Evolutionary conservation across 2,113 vertebrate genomes (phyloP), one percentile per base, ranked within the genome.

Genomic region (Colistium nudipinnis): DNA sequence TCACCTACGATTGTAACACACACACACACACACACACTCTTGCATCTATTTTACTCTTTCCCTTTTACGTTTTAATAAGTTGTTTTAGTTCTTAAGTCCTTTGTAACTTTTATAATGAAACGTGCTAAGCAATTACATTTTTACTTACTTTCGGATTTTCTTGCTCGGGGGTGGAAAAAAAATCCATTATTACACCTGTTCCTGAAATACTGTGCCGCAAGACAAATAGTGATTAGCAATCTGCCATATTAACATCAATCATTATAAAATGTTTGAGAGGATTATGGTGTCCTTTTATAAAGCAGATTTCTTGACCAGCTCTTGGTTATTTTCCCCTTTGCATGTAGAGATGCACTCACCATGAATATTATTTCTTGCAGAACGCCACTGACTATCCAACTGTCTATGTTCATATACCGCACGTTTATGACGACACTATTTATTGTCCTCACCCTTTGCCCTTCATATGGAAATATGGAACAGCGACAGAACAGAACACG

Each of bases 161-260:
- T 45, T 54, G 39, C n/a, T 55, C 28, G 9, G 45, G 7, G 17
- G 14, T 6, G 5, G 4, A 0, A 17, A 7, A 1, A 3, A 22
- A 17, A 16, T 25, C 35, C 25, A 41, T 70, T 45, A 39, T 28
- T 31, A 30, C 31, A 59, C 47, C 45, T 25, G 16, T 36, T 62
- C 33, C 19, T 39, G 3, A 52, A 59, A 51, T 59, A 59, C 44
- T 13, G 59, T 35, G 70, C 54, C 4, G 4, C 22, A 16, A 52
- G 71, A 36, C 36, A 74, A 65, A 65, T 44, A 28, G 28, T 44
- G 28, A 44, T 65, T 60, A 60, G 17, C 49, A 47, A n/a, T 19
- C 28, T 51, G 33, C 27, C 16, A 0, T 16, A 61, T 52, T 61
- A 61, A 27, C 52, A 27, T 31, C 28, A 39, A 8, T 59, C 35